Percentiles rank a stretch among this genome's conserved stretches.
phyloP scores from a whole-genome alignment of 2,888 invertebrate species.

The Vandiemenella viatica region DNA sequence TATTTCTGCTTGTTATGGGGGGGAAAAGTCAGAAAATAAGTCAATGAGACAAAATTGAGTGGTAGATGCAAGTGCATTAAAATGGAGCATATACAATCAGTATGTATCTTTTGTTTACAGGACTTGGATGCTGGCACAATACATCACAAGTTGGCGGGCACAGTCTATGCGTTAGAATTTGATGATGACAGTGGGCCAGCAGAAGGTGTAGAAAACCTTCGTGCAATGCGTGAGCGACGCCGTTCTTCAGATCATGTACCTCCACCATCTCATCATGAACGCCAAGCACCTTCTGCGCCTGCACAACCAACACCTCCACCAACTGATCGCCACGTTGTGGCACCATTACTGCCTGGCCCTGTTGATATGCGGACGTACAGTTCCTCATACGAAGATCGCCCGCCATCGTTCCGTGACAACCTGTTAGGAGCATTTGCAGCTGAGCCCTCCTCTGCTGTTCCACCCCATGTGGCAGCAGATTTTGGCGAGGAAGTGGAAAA shows the following conservation, averaged over 20 bases:
- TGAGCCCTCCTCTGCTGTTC: slow-evolving; percentile 8
- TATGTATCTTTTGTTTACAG: too few relatives aligned
- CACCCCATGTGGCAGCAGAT: slow-evolving; percentile 14
- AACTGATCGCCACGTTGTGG: slow-evolving; percentile 17
- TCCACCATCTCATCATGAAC: slow-evolving; percentile 22
- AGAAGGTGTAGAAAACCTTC: slow-evolving; percentile 50
- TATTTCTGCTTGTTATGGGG: too few relatives aligned
- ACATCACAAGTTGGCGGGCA: slow-evolving; percentile 66
- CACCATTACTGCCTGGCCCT: slow-evolving; percentile 57
- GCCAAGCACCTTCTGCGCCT: slow-evolving; percentile 19
- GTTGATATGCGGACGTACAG: slow-evolving; percentile 83
- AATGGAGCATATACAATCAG: too few relatives aligned
- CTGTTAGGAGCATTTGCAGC: slow-evolving; percentile 27
- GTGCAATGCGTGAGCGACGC: slow-evolving; percentile 62
- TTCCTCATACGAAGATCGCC: slow-evolving; percentile 40
- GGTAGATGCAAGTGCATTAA: too few relatives aligned
- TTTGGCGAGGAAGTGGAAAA: slow-evolving; percentile 55
- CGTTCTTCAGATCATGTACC: slow-evolving; percentile 51
- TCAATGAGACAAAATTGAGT: too few relatives aligned
- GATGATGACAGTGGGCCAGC: slow-evolving; percentile 57
- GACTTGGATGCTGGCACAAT: slow-evolving; percentile 37
- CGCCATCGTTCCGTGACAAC: slow-evolving; percentile 46
- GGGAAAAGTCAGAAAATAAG: too few relatives aligned
- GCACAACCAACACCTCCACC: slow-evolving; percentile 12
- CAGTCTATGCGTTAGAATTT: slow-evolving; percentile 74